Evolutionary conservation across 2,113 vertebrate species (phyloP).

Genomic region (Pantherophis guttatus): DNA sequence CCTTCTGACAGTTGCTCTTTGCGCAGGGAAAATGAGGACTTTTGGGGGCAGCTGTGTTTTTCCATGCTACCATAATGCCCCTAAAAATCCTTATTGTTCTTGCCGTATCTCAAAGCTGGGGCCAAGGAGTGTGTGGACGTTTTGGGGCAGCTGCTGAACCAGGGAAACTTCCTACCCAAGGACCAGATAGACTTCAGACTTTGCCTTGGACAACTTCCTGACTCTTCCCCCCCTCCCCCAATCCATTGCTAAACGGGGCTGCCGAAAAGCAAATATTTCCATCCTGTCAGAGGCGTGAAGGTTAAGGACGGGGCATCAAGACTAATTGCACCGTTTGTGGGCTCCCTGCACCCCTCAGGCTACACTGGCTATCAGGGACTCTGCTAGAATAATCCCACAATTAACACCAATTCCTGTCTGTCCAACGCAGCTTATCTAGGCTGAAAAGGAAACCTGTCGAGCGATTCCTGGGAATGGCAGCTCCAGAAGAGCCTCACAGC

Average conservation of each 20-base stretch:
- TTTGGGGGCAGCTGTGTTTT: constrained; percentile 94
- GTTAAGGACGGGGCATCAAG: not conserved
- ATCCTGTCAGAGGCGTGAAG: not conserved
- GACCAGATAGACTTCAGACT: not conserved
- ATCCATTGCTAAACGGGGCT: not conserved
- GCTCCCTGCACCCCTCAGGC: not conserved
- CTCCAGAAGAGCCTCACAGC: not conserved
- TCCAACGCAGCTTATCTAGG: not conserved
- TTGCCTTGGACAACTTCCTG: not conserved
- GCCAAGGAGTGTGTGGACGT: not conserved
- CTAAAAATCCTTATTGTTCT: constrained; percentile 96
- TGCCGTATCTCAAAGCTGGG: constrained; percentile 64
- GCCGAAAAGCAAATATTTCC: not conserved
- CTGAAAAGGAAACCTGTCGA: not conserved
- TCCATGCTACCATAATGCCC: constrained; percentile 90
- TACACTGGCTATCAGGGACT: not conserved
- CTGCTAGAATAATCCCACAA: not conserved
- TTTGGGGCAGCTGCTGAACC: not conserved
- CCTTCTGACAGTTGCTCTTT: constrained; percentile 46
- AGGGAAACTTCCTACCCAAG: not conserved
- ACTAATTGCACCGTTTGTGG: not conserved
- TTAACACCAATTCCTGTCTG: not conserved
- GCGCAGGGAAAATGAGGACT: constrained; percentile 93
- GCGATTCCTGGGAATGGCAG: not conserved
- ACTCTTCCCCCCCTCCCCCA: not conserved